These are phyloP conservation scores for Struthidea cinerea DNA, from an alignment of 2,113 vertebrate species.

Conservation along the genomic window DNA sequence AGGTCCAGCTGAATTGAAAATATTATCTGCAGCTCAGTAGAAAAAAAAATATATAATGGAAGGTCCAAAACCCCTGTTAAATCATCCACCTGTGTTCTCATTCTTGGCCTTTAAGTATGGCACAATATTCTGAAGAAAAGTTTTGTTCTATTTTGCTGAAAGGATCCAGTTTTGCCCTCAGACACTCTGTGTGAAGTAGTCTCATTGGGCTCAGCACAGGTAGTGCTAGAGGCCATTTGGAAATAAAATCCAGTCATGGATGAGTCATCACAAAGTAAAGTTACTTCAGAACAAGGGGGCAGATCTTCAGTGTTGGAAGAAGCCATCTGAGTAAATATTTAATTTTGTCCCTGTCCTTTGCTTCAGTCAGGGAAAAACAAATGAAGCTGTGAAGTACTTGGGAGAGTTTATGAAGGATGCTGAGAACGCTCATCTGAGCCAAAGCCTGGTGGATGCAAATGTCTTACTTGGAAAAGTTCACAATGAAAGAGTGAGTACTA, in stretches of 20 bases:
- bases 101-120: not conserved
- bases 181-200: not conserved
- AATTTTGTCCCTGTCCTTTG: conserved; percentile 11
- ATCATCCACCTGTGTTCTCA: not conserved
- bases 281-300: not conserved
- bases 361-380: conserved; percentile 66
- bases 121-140: not conserved
- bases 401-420: conserved; percentile 66
- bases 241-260: not conserved
- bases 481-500: conserved; percentile 71
- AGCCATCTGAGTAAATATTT: not conserved
- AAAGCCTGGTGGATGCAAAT: conserved; percentile 68
- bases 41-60: not conserved
- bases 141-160: not conserved
- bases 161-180: not conserved
- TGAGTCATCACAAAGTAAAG: not conserved
- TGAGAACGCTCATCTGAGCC: conserved; percentile 42
- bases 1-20: not conserved
- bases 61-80: not conserved
- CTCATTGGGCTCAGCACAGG: not conserved
- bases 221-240: not conserved
- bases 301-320: not conserved
- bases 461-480: conserved; percentile 73
- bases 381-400: conserved; percentile 63
- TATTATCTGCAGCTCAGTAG: not conserved